A percentile compares a stretch with the other conserved stretches of the same genome.
These are phyloP conservation scores for Microctonus aethiopoides DNA, from an alignment of 2,888 invertebrate genomes.

Conservation along the genomic window DNA sequence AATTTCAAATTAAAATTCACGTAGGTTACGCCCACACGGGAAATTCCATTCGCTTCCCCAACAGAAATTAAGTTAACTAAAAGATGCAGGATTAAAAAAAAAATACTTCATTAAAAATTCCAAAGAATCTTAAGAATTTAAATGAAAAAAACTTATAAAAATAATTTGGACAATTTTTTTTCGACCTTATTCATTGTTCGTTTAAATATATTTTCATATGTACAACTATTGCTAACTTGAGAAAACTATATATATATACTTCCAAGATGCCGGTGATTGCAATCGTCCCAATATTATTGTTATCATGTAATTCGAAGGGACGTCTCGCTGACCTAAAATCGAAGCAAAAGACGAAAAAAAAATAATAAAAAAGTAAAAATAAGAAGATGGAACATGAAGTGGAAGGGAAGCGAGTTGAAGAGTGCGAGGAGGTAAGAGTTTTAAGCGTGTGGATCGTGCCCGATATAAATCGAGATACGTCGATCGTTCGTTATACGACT, in stretches of 20 bases:
- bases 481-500: slow-evolving; percentile 47
- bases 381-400: background rate
- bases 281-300: slow-evolving; percentile 35
- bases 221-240: background rate
- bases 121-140: background rate
- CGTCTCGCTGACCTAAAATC: slow-evolving; percentile 45
- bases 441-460: slow-evolving; percentile 40
- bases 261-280: slow-evolving; percentile 1
- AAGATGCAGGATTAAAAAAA: background rate
- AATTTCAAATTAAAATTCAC: slow-evolving; percentile 63
- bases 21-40: slow-evolving; percentile 29
- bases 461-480: slow-evolving; percentile 46
- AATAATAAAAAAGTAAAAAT: slow-evolving; percentile 1
- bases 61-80: slow-evolving; percentile 10
- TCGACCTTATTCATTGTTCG: background rate
- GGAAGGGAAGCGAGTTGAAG: background rate
- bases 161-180: background rate
- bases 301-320: slow-evolving; percentile 44
- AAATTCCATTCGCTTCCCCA: slow-evolving; percentile 11
- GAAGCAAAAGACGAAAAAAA: slow-evolving; percentile 27
- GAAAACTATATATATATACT: background rate
- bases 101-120: background rate
- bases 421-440: slow-evolving; percentile 8
- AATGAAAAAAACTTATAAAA: background rate
- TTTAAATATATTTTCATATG: background rate